These are phyloP conservation scores for Pardosa pseudoannulata DNA, from an alignment of 2,888 invertebrate species.

Conservation along the genomic window DNA sequence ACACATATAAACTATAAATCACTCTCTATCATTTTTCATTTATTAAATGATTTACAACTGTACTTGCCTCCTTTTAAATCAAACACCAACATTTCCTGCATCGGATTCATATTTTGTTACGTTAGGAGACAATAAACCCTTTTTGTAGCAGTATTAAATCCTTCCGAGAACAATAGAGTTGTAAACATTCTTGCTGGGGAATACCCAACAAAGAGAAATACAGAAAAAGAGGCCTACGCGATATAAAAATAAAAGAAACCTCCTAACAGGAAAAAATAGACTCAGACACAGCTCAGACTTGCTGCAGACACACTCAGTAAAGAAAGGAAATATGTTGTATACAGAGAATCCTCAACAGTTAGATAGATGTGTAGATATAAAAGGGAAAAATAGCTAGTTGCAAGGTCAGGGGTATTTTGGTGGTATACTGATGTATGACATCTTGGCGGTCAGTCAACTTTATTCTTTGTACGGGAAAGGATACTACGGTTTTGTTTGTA, in stretches of 20 bases:
- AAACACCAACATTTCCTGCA: too few species aligned
- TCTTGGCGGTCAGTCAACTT: slow-evolving; percentile 67
- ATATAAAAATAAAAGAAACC: slow-evolving; percentile 70
- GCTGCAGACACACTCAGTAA: slow-evolving; percentile 44
- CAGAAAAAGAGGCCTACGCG: slow-evolving; percentile 44
- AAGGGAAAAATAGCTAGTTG: slow-evolving; percentile 52
- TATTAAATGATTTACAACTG: too few species aligned
- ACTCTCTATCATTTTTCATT: too few species aligned
- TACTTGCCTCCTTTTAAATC: too few species aligned
- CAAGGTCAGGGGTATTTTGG: slow-evolving; percentile 69
- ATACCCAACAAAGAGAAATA: slow-evolving; percentile 30
- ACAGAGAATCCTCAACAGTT: slow-evolving; percentile 56
- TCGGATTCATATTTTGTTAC: background rate
- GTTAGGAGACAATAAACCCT: slow-evolving; percentile 27
- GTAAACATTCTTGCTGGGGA: slow-evolving; percentile 37
- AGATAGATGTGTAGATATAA: slow-evolving; percentile 67
- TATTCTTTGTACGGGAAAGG: slow-evolving; percentile 16
- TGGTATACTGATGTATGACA: slow-evolving; percentile 50
- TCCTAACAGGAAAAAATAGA: slow-evolving; percentile 56
- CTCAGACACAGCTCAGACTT: slow-evolving; percentile 56
- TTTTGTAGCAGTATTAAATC: slow-evolving; percentile 35
- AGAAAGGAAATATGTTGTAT: slow-evolving; percentile 71
- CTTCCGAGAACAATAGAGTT: slow-evolving; percentile 41
- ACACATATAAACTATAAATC: too few species aligned
- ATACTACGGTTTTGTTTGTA: slow-evolving; percentile 31